Evolutionary conservation across 1,140 invertebrate species (phyloP).

Genomic region (Lucilia sericata): DNA sequence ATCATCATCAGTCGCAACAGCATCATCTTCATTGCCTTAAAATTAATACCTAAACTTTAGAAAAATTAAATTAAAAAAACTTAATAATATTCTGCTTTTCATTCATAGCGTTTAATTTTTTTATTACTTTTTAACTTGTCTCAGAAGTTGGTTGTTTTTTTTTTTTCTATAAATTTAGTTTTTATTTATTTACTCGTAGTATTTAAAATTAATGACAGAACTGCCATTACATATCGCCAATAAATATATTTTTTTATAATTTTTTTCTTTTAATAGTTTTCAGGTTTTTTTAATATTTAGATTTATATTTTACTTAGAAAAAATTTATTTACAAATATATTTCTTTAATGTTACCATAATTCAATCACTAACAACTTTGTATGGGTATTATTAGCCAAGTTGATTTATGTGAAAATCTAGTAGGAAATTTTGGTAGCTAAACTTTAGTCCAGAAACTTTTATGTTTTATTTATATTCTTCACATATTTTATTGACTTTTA

Average conservation of each 20-base stretch:
- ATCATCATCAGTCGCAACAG: background rate
- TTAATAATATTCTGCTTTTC: background rate
- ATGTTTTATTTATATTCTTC: too few relatives aligned
- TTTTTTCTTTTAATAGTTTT: background rate
- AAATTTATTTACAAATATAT: background rate
- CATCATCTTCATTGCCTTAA: too few relatives aligned
- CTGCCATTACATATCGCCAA: constrained; percentile 2
- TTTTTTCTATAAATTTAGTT: too few relatives aligned
- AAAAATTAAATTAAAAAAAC: too few relatives aligned
- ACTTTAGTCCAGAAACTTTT: background rate
- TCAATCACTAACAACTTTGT: constrained; percentile 16
- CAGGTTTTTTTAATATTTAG: background rate
- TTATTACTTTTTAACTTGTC: background rate
- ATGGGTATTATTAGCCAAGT: background rate
- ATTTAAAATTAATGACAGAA: constrained; percentile 21
- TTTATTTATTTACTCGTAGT: background rate
- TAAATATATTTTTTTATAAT: background rate
- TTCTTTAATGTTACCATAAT: constrained; percentile 5
- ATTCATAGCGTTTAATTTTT: background rate
- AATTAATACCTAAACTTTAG: background rate
- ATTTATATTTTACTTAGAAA: background rate
- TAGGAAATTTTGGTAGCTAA: background rate
- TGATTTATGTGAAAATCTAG: background rate
- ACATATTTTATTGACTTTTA: too few relatives aligned
- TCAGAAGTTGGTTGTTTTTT: background rate